A percentile compares a stretch with the other conserved stretches of the same genome.
Conservation (phyloP, 2,797 vertebrate genomes). For the Crocodylus rhombifer region DNA sequence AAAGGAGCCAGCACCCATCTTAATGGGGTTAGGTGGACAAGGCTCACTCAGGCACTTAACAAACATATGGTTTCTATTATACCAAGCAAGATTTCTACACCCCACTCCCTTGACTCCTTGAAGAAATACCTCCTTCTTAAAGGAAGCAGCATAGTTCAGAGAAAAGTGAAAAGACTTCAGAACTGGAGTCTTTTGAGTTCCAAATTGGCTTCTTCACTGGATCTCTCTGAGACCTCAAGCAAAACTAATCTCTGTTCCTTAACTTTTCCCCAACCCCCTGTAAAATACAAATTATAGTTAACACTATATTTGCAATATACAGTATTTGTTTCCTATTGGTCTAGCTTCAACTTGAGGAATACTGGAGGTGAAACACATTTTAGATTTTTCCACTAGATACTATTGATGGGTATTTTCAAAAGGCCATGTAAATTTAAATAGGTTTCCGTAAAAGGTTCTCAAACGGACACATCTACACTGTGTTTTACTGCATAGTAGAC, state of each 20-base stretch:
- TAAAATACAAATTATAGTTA: not conserved
- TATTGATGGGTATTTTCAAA: not conserved
- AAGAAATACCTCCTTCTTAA: not conserved
- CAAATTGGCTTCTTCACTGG: not conserved
- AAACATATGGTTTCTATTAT: conserved; percentile 74
- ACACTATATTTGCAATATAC: not conserved
- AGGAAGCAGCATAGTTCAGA: not conserved
- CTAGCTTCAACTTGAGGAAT: not conserved
- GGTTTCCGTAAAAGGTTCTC: not conserved
- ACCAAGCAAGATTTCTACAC: conserved; percentile 42
- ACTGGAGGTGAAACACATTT: not conserved
- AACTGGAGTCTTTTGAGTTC: not conserved
- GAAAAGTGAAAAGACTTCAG: not conserved
- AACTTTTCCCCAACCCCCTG: not conserved
- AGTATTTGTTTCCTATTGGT: not conserved
- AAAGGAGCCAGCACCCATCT: conserved; percentile 67
- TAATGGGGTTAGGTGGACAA: conserved; percentile 58
- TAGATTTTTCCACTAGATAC: not conserved
- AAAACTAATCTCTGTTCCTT: not conserved
- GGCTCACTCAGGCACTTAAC: conserved; percentile 50
- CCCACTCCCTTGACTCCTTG: not conserved
- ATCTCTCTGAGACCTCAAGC: not conserved
- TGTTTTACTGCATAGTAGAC: too few relatives aligned
- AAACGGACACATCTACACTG: not conserved
- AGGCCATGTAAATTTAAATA: not conserved